Percentiles rank a stretch among this genome's conserved stretches.
Evolutionary conservation across 2,113 vertebrate species (phyloP).

Genomic region (Gopherus flavomarginatus): DNA sequence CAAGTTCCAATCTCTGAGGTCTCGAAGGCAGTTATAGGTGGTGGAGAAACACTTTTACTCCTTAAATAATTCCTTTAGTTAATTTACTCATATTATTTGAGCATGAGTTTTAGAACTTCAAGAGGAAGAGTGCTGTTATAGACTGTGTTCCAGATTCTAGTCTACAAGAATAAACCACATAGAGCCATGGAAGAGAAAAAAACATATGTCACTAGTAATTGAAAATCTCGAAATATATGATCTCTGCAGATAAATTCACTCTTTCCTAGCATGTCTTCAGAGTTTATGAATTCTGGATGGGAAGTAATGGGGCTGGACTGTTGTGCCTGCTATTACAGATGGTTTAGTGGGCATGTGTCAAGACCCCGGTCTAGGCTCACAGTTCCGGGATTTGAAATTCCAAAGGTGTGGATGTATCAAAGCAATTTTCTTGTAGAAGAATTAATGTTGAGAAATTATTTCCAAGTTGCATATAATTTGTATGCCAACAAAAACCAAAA

Average conservation of each 20-base stretch:
- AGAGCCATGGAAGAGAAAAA: slow-evolving; percentile 8
- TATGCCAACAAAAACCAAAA: not conserved
- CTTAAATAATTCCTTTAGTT: slow-evolving; percentile 16
- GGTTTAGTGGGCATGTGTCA: not conserved
- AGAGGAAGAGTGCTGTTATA: not conserved
- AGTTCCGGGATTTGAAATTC: not conserved
- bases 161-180: not conserved
- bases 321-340: not conserved
- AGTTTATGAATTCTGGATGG: not conserved
- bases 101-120: slow-evolving; percentile 9
- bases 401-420: not conserved
- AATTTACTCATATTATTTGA: slow-evolving; percentile 15
- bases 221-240: slow-evolving; percentile 46
- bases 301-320: not conserved
- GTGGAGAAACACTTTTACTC: not conserved
- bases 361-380: not conserved
- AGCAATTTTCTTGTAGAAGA: not conserved
- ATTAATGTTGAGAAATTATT: not conserved
- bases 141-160: slow-evolving; percentile 34
- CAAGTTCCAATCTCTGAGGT: not conserved
- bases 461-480: not conserved
- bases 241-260: not conserved
- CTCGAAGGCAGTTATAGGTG: slow-evolving; percentile 3
- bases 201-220: slow-evolving; percentile 27
- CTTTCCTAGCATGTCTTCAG: not conserved